Evolutionary conservation across 1,140 invertebrate species (phyloP).

Genomic region (Ceratitis capitata): DNA sequence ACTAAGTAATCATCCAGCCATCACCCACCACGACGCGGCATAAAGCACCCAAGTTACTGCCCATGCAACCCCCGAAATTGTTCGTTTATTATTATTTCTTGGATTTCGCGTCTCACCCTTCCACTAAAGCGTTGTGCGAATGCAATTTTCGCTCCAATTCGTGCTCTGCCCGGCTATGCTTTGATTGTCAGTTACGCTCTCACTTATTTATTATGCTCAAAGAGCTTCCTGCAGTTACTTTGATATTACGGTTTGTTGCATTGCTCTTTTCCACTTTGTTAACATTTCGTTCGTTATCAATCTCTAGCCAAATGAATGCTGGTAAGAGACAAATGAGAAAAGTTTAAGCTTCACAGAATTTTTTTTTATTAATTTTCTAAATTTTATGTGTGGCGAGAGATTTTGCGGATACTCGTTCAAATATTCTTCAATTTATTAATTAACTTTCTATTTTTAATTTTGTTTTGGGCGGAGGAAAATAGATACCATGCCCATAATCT

Average conservation of each 20-base stretch:
- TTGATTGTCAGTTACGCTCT: constrained; percentile 1
- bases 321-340: too few species aligned
- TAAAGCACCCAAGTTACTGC: neutral
- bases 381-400: too few species aligned
- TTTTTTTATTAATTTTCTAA: too few species aligned
- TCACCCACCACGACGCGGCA: neutral
- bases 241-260: neutral
- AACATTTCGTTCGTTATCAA: neutral
- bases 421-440: too few species aligned
- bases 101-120: neutral
- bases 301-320: neutral
- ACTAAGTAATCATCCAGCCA: neutral
- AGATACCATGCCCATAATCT: too few species aligned
- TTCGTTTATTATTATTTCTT: neutral
- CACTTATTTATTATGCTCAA: neutral
- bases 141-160: constrained; percentile 27
- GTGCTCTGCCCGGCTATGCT: neutral
- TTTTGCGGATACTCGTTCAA: too few species aligned
- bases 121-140: neutral
- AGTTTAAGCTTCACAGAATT: too few species aligned
- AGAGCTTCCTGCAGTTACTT: neutral
- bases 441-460: too few species aligned
- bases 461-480: too few species aligned
- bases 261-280: constrained; percentile 19
- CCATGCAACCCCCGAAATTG: neutral